Base-by-base conservation (phyloP, 1,140 invertebrate genomes). In the Drosophila insularis region DNA sequence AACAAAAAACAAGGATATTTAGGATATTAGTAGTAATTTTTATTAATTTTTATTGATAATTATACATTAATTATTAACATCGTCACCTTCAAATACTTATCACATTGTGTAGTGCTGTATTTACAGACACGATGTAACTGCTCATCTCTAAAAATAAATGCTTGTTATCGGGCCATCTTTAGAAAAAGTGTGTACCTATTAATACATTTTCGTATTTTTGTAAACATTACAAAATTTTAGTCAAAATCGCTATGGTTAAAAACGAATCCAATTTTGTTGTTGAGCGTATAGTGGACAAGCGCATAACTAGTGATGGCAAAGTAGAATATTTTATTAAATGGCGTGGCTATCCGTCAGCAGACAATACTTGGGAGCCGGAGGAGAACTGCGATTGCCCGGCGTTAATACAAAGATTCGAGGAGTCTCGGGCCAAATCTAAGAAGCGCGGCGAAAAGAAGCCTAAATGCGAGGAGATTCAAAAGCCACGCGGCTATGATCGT, bases 371-470 rank as follows among this genome's bases (percentile, higher is more conserved):
- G 97, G 96, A 98, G 78, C 97, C 97, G 0, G 96, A 97, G 84
- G 96, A 97, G 77, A 97, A 98, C 92, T 93, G 99, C 3, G 97
- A 98, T 81, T 99, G 98, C 91, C 97, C 97, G 1, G 97, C 98
- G 67, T 92, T 99, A 11, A 98, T 99, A 74, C 94, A 95, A 78
- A 95, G 96, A 39, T 99, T 97, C 92, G 97, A 98, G 92, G 96
- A 97, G 35, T 94, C 95, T 1, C 93, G 95, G 6, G 96, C 96
- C 79, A 96, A 96, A 75, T 90, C 90, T 0, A 90, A 92, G 61
- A 91, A 91, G 68, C 81, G 80, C 6, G 93, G 92, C 68, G 92
- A 92, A 71, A 93, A 92, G 72, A 92, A 91, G 53, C 85, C 81
- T 1, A 92, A 92, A 55, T 79, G 89, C 10, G 90, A 91, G 54